These are phyloP conservation scores for Synodontis membranacea DNA, from an alignment of 2,113 vertebrate genomes.

Conservation along the genomic window DNA sequence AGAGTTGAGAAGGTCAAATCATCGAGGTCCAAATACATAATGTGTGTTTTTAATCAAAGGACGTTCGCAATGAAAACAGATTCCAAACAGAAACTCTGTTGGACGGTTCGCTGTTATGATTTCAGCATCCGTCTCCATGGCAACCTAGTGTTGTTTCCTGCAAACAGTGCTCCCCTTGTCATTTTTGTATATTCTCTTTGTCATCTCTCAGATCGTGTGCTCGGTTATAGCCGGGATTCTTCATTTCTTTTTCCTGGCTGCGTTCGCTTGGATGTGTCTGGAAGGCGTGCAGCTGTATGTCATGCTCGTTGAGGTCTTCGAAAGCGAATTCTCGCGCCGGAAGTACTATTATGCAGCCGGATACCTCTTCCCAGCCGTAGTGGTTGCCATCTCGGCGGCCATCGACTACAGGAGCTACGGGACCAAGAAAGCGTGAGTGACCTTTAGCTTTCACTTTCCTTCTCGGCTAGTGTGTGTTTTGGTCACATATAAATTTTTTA, in stretches of 20 bases:
- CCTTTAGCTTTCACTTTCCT: not conserved
- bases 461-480: not conserved
- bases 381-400: constrained; percentile 93
- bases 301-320: constrained; percentile 98
- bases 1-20: constrained; percentile 18
- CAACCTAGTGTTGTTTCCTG: constrained; percentile 9
- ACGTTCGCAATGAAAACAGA: not conserved
- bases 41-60: constrained; percentile 5
- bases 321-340: constrained; percentile 96
- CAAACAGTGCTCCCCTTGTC: constrained; percentile 20
- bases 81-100: constrained; percentile 1
- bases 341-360: constrained; percentile 95
- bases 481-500: not conserved
- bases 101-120: constrained; percentile 29
- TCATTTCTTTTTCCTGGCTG: constrained; percentile 97
- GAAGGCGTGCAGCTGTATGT: constrained; percentile 98
- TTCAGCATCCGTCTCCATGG: constrained; percentile 16
- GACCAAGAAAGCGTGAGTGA: constrained; percentile 91
- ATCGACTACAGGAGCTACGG: constrained; percentile 98
- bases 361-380: constrained; percentile 91
- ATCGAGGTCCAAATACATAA: not conserved
- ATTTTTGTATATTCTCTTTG: constrained; percentile 20
- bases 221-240: constrained; percentile 93
- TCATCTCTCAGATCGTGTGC: constrained; percentile 83
- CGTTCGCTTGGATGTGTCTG: constrained; percentile 98